Conservation (phyloP, 2,797 vertebrate genomes). For the Sarcoramphus papa region DNA sequence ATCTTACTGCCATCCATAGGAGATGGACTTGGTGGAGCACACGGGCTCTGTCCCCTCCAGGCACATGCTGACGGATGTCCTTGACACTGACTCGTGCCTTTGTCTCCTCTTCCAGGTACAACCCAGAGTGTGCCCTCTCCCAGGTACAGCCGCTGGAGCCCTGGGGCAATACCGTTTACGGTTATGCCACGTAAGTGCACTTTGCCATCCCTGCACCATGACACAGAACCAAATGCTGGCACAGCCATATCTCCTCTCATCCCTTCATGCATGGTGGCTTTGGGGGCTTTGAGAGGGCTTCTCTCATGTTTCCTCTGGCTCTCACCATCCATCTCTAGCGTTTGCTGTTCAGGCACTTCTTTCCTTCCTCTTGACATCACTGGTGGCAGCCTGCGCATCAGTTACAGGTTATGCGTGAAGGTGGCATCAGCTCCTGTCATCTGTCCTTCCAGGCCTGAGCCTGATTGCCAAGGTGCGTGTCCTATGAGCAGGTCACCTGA, state of each 20-base stretch:
- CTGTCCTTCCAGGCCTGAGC: neutral
- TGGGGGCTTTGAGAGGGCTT: neutral
- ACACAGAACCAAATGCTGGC: neutral
- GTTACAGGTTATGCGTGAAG: neutral
- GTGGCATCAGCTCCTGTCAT: neutral
- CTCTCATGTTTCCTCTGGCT: neutral
- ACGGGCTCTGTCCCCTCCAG: neutral
- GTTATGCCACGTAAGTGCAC: slow-evolving; percentile 86
- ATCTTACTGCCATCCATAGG: neutral
- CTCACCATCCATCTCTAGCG: neutral
- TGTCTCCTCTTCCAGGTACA: slow-evolving; percentile 75
- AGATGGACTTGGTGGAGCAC: neutral
- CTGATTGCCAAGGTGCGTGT: neutral
- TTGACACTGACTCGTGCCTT: neutral
- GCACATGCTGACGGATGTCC: neutral
- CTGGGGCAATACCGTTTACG: slow-evolving; percentile 87
- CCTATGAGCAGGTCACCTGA: neutral
- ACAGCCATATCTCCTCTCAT: neutral
- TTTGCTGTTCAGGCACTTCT: neutral
- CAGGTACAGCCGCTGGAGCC: slow-evolving; percentile 79
- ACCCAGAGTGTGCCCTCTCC: slow-evolving; percentile 76
- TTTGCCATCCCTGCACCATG: neutral
- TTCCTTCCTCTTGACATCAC: neutral
- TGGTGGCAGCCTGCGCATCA: neutral
- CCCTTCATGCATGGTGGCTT: neutral